Conservation (phyloP, 2,797 vertebrate species). For the Rhabdomys pumilio region DNA sequence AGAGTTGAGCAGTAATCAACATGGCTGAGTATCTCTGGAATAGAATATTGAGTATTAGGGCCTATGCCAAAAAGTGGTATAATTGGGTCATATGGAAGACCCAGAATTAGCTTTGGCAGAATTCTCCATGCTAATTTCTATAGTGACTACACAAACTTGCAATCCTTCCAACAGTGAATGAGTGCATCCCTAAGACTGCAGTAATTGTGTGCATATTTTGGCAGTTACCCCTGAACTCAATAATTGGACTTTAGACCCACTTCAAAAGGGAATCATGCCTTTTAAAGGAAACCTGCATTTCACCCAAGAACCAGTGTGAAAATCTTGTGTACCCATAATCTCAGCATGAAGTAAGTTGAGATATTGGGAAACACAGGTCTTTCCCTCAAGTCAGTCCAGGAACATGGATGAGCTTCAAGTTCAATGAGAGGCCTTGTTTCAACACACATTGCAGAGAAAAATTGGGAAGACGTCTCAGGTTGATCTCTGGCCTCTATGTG, state of each 20-base stretch:
- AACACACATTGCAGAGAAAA: not conserved
- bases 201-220: not conserved
- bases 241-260: not conserved
- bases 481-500: not conserved
- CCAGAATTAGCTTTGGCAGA: not conserved
- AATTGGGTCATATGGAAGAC: not conserved
- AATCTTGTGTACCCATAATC: too few species aligned
- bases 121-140: not conserved
- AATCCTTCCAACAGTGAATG: not conserved
- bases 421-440: not conserved
- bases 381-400: not conserved
- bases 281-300: not conserved
- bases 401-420: not conserved
- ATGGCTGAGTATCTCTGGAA: too few species aligned
- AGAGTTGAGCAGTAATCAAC: too few species aligned
- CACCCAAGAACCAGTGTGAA: not conserved
- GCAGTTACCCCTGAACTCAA: not conserved
- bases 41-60: too few species aligned
- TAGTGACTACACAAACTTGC: not conserved
- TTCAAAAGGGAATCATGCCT: not conserved
- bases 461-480: too few species aligned
- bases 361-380: not conserved
- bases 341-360: not conserved
- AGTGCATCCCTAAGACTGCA: not conserved
- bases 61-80: not conserved